Base-by-base conservation (phyloP, 2,888 invertebrate genomes). In the Tupiocoris notatus region DNA sequence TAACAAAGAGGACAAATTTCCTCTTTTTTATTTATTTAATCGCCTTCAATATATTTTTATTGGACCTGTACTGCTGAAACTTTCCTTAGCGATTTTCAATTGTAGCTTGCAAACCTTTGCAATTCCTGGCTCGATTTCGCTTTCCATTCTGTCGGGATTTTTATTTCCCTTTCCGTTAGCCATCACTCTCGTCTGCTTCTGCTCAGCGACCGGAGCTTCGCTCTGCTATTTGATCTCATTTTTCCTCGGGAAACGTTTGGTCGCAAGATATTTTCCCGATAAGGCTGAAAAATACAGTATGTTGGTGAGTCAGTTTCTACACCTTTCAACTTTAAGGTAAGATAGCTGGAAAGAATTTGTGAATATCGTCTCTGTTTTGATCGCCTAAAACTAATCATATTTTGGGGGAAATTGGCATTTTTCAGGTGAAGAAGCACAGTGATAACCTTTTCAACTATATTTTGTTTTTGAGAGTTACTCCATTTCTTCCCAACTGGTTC, bases 401-500 rank as follows among this genome's bases (percentile, higher is more conserved):
- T 56, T 16, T 9, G 56, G 56, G 9, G 56, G 56, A 12, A 16
- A 56, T n/a, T n/a, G n/a, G 3, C 12, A 39, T 77, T 74, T 79
- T 81, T 25, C 80, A 86, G 86, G 86, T 88, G 1, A 83, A 89
- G 59, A 92, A 92, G 82, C 98, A 99, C 83, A 88, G 89, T 79
- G 91, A 94, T 81, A 92, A 97, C 84, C 86, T 99, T 80, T 88
- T 99, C 78, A 95, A 95, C 86, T 99, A 99, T 84, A 95, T 99
- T 81, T 89, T 99, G 82, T 99, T 99, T 85, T 87, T 99, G 80
- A 89, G 99, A 80, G 93, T 99, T 83, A 99, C 99, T 23, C 99
- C 99, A 73, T 91, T 99, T 83, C 86, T 99, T 81, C 99, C 99
- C 6, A 99, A 99, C 85, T 99, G 99, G 99, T 98, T 99, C 84